These are phyloP conservation scores for Stegostoma tigrinum DNA, from an alignment of 2,113 vertebrate genomes.

Conservation along the genomic window DNA sequence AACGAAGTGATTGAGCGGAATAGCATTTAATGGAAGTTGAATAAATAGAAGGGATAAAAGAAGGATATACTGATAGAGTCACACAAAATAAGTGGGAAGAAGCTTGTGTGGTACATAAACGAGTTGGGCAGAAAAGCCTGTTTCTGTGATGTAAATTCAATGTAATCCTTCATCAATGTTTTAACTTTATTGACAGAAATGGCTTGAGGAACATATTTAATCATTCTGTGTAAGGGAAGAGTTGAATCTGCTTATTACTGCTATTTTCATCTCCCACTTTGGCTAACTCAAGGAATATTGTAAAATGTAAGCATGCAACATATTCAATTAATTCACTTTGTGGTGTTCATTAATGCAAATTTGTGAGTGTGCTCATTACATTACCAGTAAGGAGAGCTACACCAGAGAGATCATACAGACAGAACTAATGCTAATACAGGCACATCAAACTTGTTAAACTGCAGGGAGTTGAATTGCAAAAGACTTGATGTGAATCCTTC, in stretches of 20 bases:
- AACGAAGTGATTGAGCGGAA: too few relatives aligned
- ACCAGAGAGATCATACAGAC: background rate
- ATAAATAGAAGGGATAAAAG: background rate
- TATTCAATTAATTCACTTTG: slow-evolving; percentile 21
- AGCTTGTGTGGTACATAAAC: background rate
- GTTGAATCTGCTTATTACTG: background rate
- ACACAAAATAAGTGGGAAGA: background rate
- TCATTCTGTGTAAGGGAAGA: background rate
- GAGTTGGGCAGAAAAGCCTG: background rate
- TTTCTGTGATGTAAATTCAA: background rate
- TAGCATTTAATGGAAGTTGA: too few relatives aligned
- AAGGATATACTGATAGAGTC: too few relatives aligned
- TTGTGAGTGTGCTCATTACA: background rate
- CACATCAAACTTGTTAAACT: slow-evolving; percentile 16
- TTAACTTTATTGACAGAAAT: too few relatives aligned
- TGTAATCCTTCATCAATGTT: background rate
- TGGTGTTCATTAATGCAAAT: background rate
- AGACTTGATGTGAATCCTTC: slow-evolving; percentile 11
- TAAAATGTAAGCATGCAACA: background rate
- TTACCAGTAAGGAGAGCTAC: background rate
- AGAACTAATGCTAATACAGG: slow-evolving; percentile 1
- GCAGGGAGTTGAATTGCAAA: slow-evolving; percentile 10
- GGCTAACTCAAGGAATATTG: background rate
- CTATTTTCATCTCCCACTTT: background rate
- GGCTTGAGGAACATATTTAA: too few relatives aligned